A percentile compares a stretch with the other conserved stretches of the same genome.
These are phyloP conservation scores for Cheilinus undulatus DNA, from an alignment of 2,113 vertebrate genomes.

Conservation along the genomic window DNA sequence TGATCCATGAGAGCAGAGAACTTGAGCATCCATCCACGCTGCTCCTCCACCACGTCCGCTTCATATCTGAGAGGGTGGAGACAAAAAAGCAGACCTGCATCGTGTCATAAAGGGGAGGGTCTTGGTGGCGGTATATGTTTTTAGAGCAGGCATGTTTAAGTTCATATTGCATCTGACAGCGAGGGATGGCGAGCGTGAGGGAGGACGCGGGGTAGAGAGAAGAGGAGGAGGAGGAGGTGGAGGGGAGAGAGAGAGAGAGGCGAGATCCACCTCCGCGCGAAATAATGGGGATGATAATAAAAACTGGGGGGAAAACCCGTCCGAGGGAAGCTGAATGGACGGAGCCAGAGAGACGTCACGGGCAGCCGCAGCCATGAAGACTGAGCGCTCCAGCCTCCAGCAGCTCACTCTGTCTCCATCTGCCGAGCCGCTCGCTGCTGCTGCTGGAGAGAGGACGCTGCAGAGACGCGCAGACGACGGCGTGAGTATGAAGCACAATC, in stretches of 20 bases:
- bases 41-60: constrained; percentile 31
- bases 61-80: constrained; percentile 75
- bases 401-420: constrained; percentile 72
- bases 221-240: constrained; percentile 14
- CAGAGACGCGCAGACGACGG: constrained; percentile 34
- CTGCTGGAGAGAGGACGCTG: constrained; percentile 41
- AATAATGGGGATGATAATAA: constrained; percentile 79
- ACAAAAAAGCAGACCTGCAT: constrained; percentile 72
- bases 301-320: constrained; percentile 74
- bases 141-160: constrained; percentile 75
- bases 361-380: constrained; percentile 83
- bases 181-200: constrained; percentile 59
- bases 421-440: constrained; percentile 54
- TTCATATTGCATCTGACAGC: constrained; percentile 77
- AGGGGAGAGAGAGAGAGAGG: constrained; percentile 33
- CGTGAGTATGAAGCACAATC: constrained; percentile 75
- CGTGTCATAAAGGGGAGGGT: constrained; percentile 83
- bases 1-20: neutral
- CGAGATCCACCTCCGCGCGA: constrained; percentile 74
- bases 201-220: constrained; percentile 25
- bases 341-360: constrained; percentile 87
- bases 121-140: constrained; percentile 82
- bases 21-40: constrained; percentile 5
- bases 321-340: constrained; percentile 87
- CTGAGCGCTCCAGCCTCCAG: constrained; percentile 72